phyloP scores from a whole-genome alignment of 2,888 invertebrate species.

The Sphecodes monilicornis region DNA sequence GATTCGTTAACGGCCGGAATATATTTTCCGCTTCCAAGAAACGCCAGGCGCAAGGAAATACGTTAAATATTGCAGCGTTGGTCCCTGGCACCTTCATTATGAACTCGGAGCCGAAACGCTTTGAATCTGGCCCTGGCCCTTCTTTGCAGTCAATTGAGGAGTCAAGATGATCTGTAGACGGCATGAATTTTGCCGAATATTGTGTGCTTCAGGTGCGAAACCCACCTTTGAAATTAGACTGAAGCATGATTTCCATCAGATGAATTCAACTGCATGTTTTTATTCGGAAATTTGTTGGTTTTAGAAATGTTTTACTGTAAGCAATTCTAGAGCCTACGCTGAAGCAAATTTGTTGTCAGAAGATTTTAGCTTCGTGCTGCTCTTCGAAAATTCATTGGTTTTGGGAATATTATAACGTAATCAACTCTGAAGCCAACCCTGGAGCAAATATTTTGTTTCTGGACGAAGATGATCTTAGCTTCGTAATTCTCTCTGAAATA shows the following conservation, averaged over 20 bases:
- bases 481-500: too few relatives aligned
- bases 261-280: background rate
- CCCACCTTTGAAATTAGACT: background rate
- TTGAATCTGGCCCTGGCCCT: conserved; percentile 15
- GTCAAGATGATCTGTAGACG: background rate
- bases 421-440: too few relatives aligned
- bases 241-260: background rate
- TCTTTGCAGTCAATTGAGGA: background rate
- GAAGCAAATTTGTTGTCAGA: too few relatives aligned
- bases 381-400: too few relatives aligned
- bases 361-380: too few relatives aligned
- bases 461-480: too few relatives aligned
- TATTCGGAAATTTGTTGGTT: too few relatives aligned
- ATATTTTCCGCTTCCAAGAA: conserved; percentile 26
- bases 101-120: conserved; percentile 9
- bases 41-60: background rate
- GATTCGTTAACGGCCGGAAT: conserved; percentile 56
- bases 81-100: background rate
- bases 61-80: conserved; percentile 25
- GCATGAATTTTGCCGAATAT: background rate
- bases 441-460: too few relatives aligned
- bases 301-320: too few relatives aligned
- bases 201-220: background rate
- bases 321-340: background rate
- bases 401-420: too few relatives aligned